Evolutionary conservation across 2,797 vertebrate genomes (phyloP).

Genomic region (Florisuga fusca): DNA sequence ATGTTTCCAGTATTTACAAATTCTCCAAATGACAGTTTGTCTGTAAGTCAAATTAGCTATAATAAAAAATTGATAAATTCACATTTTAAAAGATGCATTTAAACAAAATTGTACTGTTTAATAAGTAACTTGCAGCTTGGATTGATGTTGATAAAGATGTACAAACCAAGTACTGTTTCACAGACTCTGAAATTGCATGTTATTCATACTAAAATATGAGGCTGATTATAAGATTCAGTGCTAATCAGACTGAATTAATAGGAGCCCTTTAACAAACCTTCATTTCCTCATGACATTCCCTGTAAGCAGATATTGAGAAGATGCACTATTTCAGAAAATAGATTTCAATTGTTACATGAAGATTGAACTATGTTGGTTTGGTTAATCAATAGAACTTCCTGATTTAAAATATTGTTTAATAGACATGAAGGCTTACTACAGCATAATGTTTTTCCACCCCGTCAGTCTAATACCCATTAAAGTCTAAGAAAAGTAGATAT

Average conservation of each 20-base stretch:
- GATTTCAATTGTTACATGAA: slow-evolving; percentile 46
- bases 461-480: slow-evolving; percentile 12
- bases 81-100: slow-evolving; percentile 65
- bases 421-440: background rate
- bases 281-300: slow-evolving; percentile 64
- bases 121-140: slow-evolving; percentile 71
- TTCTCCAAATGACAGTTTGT: slow-evolving; percentile 44
- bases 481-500: slow-evolving; percentile 12
- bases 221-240: slow-evolving; percentile 77
- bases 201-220: slow-evolving; percentile 77
- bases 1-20: slow-evolving; percentile 56
- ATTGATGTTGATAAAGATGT: slow-evolving; percentile 68
- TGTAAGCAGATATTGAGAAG: slow-evolving; percentile 58
- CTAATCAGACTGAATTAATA: slow-evolving; percentile 81
- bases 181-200: slow-evolving; percentile 70
- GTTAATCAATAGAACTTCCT: slow-evolving; percentile 48
- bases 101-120: slow-evolving; percentile 73
- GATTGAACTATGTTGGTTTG: slow-evolving; percentile 24
- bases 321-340: slow-evolving; percentile 28
- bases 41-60: slow-evolving; percentile 62
- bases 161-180: slow-evolving; percentile 72
- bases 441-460: background rate
- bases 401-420: slow-evolving; percentile 57
- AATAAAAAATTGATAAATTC: slow-evolving; percentile 43
- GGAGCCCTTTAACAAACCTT: slow-evolving; percentile 70